Conservation (phyloP, 2,797 vertebrate species). For the Eupleurogrammus muticus region DNA sequence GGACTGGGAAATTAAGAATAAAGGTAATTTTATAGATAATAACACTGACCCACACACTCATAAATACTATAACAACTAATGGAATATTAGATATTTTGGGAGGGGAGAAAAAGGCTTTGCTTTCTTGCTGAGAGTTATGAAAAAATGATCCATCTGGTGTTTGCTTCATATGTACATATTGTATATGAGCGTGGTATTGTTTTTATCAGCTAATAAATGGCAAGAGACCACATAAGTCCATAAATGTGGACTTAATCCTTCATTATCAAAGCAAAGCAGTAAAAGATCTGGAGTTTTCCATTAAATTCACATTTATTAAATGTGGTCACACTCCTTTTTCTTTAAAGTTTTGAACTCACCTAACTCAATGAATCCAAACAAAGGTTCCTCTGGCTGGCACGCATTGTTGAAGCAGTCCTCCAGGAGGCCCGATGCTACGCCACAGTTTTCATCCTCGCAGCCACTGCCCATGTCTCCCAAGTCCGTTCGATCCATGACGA, state of each 20-base stretch:
- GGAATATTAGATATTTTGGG: neutral
- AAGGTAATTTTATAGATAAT: neutral
- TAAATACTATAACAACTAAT: too few species aligned
- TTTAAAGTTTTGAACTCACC: conserved; percentile 50
- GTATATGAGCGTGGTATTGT: too few species aligned
- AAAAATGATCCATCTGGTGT: neutral
- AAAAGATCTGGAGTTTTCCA: neutral
- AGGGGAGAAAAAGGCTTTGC: neutral
- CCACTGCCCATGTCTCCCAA: conserved; percentile 36
- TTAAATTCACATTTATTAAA: neutral
- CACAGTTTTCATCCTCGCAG: conserved; percentile 66
- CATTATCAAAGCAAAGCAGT: neutral
- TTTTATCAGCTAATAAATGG: too few species aligned
- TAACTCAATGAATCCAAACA: conserved; percentile 71
- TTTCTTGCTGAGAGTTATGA: neutral
- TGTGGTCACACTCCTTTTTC: neutral
- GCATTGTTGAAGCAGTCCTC: conserved; percentile 60
- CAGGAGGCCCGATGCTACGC: conserved; percentile 22
- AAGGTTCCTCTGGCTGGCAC: conserved; percentile 57
- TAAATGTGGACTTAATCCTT: neutral
- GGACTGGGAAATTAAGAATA: neutral
- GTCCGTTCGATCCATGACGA: conserved; percentile 54
- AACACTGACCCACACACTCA: too few species aligned
- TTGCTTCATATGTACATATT: neutral
- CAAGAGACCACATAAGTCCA: too few species aligned